Conservation (phyloP, 2,113 vertebrate genomes). For the Pleuronectes platessa region DNA sequence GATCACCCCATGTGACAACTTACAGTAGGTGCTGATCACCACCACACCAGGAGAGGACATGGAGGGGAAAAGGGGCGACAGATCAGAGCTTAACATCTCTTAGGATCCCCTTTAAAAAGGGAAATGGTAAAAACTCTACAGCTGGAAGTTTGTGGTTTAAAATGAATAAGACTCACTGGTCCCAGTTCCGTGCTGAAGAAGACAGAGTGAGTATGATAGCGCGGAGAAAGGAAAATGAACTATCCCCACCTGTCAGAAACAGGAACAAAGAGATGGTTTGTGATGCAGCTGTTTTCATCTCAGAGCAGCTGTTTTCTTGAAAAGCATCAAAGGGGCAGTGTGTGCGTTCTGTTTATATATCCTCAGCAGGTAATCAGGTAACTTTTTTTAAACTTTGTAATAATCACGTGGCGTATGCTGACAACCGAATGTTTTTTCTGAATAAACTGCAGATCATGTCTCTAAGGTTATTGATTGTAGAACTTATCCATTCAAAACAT, state of each 20-base stretch:
- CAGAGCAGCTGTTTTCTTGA: background rate
- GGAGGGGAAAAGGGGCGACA: conserved; percentile 13
- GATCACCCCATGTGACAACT: conserved; percentile 17
- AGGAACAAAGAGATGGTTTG: conserved; percentile 4
- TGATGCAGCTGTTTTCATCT: background rate
- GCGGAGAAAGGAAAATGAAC: background rate
- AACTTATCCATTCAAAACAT: too few species aligned
- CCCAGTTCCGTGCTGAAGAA: background rate
- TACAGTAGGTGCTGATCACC: conserved; percentile 43
- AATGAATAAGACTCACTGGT: conserved; percentile 40
- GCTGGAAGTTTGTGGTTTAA: background rate
- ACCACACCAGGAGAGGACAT: conserved; percentile 29
- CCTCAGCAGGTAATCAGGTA: too few species aligned
- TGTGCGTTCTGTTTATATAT: too few species aligned
- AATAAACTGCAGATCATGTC: background rate
- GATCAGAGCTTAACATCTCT: background rate
- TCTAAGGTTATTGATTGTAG: background rate
- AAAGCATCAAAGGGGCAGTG: background rate
- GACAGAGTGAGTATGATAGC: background rate
- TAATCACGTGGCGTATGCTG: too few species aligned
- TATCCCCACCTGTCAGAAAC: conserved; percentile 22
- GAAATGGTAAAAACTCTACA: background rate
- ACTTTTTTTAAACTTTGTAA: too few species aligned
- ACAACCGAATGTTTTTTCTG: too few species aligned
- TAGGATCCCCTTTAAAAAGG: too few species aligned